Evolutionary conservation across 1,140 invertebrate genomes (phyloP), one percentile per base, ranked within the genome.

Genomic region (Orius insidiosus): DNA sequence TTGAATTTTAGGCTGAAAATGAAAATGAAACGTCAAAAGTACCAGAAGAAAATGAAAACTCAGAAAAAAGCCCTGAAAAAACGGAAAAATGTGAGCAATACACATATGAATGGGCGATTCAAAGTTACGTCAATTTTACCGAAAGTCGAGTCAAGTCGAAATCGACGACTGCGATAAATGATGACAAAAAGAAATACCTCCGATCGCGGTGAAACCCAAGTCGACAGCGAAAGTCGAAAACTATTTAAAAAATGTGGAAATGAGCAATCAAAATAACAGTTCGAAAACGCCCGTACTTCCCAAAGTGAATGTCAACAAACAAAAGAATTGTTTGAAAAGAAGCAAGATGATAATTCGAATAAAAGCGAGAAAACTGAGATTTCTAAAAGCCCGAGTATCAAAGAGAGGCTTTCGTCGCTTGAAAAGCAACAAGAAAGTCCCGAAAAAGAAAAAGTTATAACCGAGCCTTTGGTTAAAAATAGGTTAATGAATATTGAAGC

Each of bases 41-140:
- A 33, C 37, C 31, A 15, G 46, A 51, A 18, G 41, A 41, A 10
- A 42, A 47, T 19, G 24, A 35, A 19, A 32, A 37, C 9, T 0
- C 13, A 11, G 24, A 46, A 18, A 39, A 39, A 24, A 24, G 24
- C 24, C 24, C 24, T 3, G 24, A 24, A 24, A 24, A 24, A 24
- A 4, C 24, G 7, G 24, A 24, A 24, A 24, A 74, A 53, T 68
- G 70, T 3, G 75, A 80, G 51, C 82, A 86, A 57, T 87, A 86
- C 60, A 85, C 82, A 1, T 87, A 85, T 59, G 84, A 87, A 60
- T 75, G 80, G 51, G 83, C 83, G 48, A 86, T 86, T 50, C 79
- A 84, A 54, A 77, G 78, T 49, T 86, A 87, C 58, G 79, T 84
- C 46, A 56, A 80, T 78, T 48, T 68, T 68, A 37, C 74, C 66